Base-by-base conservation (phyloP, 2,888 invertebrate genomes). In the Caenorhabditis drosophilae region DNA sequence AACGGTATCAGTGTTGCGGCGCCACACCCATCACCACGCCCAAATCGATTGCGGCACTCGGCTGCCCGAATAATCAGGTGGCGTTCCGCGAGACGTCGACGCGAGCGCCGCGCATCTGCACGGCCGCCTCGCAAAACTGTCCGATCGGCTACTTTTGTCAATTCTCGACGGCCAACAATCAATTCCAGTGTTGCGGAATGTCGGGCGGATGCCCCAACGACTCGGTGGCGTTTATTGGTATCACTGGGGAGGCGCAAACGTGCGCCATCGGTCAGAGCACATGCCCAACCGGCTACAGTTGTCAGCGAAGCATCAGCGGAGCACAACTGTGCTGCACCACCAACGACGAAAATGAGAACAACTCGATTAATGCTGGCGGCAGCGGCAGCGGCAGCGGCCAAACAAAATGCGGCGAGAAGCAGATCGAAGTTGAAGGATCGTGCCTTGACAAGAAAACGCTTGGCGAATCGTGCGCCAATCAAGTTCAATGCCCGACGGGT, bases 141-240 rank as follows among this genome's bases (percentile, higher is more conserved):
- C 80, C 78, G 23, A 73, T 66, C 15, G 77, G 77, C 9, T 81
- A 73, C 70, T 81, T 82, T 77, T 81, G 81, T 48, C 81, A 81
- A 36, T 80, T 80, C 71, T 76, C 76, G 23, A 61, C 68, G 7
- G 48, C 63, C 44, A 80, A 80, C 71, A 78, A 75, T 34, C 79
- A 80, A 54, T 80, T 80, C 77, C 78, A 74, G 51, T 81, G 81
- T 62, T 81, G 81, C 48, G 81, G 81, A 50, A 77, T 80, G 77
- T 73, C 73, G 27, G 81, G 79, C 18, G 80, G 81, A 34, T 81
- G 81, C 58, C 81, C 81, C 35, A 79, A 81, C 51, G 81, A 80
- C 44, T 68, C 68, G 27, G 81, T 82, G 22, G 77, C 81, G 26
- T 81, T 82, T 59, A 80, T 81, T 59, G 81, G 81, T 46, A 77